phyloP scores from a whole-genome alignment of 1,140 invertebrate genomes.

The Caenorhabditis briggsae region DNA sequence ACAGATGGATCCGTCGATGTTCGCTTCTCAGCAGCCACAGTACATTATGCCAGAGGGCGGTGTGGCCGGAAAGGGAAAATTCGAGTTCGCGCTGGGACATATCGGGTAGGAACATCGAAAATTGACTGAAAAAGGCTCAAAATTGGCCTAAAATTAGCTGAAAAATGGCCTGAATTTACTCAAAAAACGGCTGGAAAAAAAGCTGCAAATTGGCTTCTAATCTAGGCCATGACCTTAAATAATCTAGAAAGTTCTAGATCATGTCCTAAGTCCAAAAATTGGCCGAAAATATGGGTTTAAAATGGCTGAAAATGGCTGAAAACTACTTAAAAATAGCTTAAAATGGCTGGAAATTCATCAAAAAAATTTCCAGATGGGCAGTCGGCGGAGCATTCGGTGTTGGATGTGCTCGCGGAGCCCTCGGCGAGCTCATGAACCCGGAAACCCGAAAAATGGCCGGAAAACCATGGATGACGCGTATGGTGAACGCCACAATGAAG shows the following conservation, averaged over 20 bases:
- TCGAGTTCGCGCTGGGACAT: slow-evolving; percentile 69
- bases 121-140: not conserved
- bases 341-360: not conserved
- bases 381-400: slow-evolving; percentile 65
- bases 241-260: too few relatives aligned
- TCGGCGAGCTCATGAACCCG: slow-evolving; percentile 64
- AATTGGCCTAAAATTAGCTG: not conserved
- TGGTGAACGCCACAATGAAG: slow-evolving; percentile 69
- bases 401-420: slow-evolving; percentile 63
- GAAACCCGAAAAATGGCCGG: slow-evolving; percentile 67
- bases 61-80: slow-evolving; percentile 59
- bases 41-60: slow-evolving; percentile 68
- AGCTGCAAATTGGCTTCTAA: too few relatives aligned
- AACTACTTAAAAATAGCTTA: too few relatives aligned
- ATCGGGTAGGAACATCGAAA: slow-evolving; percentile 52
- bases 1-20: slow-evolving; percentile 69
- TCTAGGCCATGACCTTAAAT: too few relatives aligned
- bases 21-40: slow-evolving; percentile 63
- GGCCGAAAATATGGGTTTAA: too few relatives aligned
- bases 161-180: too few relatives aligned
- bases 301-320: too few relatives aligned
- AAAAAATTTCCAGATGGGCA: not conserved
- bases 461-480: slow-evolving; percentile 69
- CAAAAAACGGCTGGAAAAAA: not conserved
- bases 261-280: too few relatives aligned